Percentiles rank a stretch among this genome's conserved stretches.
Evolutionary conservation across 2,113 vertebrate genomes (phyloP).

Genomic region (Cervus canadensis): DNA sequence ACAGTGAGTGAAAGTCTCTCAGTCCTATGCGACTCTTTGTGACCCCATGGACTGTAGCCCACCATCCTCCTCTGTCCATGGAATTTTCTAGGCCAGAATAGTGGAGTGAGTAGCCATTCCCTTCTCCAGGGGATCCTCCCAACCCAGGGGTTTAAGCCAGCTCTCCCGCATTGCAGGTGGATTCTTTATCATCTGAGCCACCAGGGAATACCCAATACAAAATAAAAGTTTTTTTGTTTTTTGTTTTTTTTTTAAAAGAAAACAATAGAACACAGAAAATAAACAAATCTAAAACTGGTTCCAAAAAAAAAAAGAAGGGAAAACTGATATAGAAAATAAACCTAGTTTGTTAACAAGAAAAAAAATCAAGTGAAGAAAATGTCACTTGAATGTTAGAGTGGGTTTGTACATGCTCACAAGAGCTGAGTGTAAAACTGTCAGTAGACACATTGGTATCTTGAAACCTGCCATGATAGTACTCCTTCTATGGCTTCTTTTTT

Average conservation of each 20-base stretch:
- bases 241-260: not conserved
- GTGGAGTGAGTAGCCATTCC: not conserved
- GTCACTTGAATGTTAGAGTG: not conserved
- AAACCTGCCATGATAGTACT: not conserved
- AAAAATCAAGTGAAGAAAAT: not conserved
- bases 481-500: not conserved
- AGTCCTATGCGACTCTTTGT: not conserved
- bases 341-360: not conserved
- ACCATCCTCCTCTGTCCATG: not conserved
- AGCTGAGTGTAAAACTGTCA: not conserved
- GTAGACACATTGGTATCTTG: not conserved
- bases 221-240: not conserved
- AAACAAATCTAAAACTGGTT: not conserved
- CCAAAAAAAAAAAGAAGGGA: not conserved
- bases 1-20: not conserved
- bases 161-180: rapidly evolving
- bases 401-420: not conserved
- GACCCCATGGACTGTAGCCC: not conserved
- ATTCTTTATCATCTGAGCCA: not conserved
- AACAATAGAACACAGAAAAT: not conserved
- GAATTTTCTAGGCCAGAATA: not conserved
- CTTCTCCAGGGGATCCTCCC: not conserved
- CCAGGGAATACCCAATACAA: not conserved
- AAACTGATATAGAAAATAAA: not conserved
- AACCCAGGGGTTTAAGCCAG: not conserved